Conservation (phyloP, 1,140 invertebrate species). For the Drosophila sturtevanti region DNA sequence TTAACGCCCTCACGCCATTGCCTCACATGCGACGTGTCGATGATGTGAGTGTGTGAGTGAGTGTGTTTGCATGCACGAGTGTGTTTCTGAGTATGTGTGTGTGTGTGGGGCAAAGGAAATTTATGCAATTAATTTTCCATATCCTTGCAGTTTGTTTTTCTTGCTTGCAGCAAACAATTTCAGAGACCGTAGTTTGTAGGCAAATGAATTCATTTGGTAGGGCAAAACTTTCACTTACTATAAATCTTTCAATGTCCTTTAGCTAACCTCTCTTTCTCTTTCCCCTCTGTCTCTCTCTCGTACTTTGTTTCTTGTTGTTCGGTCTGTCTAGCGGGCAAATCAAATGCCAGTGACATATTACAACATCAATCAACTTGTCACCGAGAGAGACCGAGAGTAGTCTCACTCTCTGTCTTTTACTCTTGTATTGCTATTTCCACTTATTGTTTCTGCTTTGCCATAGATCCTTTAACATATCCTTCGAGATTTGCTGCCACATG, state of each 20-base stretch:
- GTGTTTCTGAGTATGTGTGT: neutral
- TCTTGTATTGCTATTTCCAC: constrained; percentile 73
- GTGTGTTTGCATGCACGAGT: neutral
- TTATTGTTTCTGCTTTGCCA: constrained; percentile 69
- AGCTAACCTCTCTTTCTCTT: neutral
- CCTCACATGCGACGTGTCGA: neutral
- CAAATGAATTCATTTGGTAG: neutral
- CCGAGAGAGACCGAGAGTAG: constrained; percentile 21
- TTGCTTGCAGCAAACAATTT: neutral
- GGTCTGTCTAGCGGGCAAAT: neutral
- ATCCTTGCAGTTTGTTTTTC: neutral
- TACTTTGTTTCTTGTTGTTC: neutral
- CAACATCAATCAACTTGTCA: constrained; percentile 5
- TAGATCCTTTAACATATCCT: constrained; percentile 13
- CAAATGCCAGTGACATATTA: constrained; percentile 9
- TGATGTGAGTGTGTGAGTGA: neutral
- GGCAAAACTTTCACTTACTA: constrained; percentile 2
- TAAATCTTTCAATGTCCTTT: neutral
- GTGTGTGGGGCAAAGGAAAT: neutral
- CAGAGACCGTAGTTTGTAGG: neutral
- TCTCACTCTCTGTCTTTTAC: constrained; percentile 28
- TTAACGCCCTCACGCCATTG: neutral
- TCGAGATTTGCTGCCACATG: constrained; percentile 7
- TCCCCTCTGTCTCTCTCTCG: neutral
- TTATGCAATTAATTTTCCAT: constrained; percentile 6